Base-by-base conservation (phyloP, 2,113 vertebrate genomes). In the Aviceda subcristata region DNA sequence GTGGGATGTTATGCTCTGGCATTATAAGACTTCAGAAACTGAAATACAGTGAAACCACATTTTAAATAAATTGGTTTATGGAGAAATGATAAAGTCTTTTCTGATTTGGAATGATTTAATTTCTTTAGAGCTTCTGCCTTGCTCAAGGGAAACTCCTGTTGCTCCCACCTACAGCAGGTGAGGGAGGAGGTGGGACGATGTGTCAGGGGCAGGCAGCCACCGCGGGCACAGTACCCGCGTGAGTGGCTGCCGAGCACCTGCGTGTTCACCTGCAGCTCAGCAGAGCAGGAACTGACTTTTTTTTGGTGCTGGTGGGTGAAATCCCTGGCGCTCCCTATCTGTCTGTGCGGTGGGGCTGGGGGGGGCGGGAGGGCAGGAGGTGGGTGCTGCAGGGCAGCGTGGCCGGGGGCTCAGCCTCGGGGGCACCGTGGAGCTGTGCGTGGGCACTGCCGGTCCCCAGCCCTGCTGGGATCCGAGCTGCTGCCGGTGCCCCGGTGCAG, bases 221-320 rank as follows among this genome's bases (percentile, higher is more conserved):
- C 9, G 6, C 0, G 2, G n/a, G n/a, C 45, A 80, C 1, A 0
- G 45, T 51, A 43, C 27, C 43, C 0, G 0, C 68, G 48, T 3
- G 12, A 34, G 53, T 1, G 5, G 26, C 45, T 59, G 11, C 50
- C 0, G 3, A 62, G 20, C 11, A 56, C 13, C 30, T 1, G 0
- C 3, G 1, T 27, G 19, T 45, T 57, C 34, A 45, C 63, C 39
- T 55, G n/a, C 18, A 45, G 66, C 39, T 82, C 72, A 50, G 39
- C 57, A 53, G n/a, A 83, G 38, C 6, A 10, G 30, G 50, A 64
- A 41, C 26, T 2, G 15, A 23, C 13, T 14, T 5, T 19, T 19
- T 50, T 77, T 50, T 11, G 0, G 38, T 69, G 24, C n/a, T 1
- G 0, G 11, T 22, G 57, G 13, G 21, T 62, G 71, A 76, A 69